Conservation (phyloP, 2,113 vertebrate species). For the Arvicanthis niloticus region DNA sequence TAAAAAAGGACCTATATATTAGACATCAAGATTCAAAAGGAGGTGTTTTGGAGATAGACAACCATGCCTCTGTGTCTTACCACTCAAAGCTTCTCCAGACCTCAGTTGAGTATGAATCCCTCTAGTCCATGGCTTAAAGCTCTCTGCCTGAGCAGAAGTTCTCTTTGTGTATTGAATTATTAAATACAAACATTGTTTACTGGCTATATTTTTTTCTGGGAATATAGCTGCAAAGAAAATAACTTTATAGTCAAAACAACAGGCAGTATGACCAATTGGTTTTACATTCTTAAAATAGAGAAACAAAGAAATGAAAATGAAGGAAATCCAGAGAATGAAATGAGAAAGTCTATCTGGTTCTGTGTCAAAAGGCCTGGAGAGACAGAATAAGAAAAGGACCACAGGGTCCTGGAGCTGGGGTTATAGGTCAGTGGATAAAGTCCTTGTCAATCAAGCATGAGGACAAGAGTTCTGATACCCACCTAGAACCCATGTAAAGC, state of each 20-base stretch:
- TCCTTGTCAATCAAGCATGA: background rate
- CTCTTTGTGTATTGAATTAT: background rate
- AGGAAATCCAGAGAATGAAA: background rate
- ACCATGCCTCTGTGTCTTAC: background rate
- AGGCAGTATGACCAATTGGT: background rate
- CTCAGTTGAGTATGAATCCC: background rate
- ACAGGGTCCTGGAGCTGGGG: fast-evolving
- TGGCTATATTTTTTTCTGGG: background rate
- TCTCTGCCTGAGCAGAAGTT: background rate
- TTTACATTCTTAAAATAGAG: background rate
- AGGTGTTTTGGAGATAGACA: background rate
- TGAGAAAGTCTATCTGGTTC: background rate
- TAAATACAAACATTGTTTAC: background rate
- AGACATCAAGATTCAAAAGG: background rate
- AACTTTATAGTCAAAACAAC: background rate
- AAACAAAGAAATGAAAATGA: background rate
- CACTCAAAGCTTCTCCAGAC: too few species aligned
- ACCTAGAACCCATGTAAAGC: background rate
- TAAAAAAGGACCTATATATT: fast-evolving
- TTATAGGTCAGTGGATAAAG: background rate
- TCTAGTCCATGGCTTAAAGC: background rate
- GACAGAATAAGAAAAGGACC: background rate
- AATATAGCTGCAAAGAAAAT: background rate
- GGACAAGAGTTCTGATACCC: background rate
- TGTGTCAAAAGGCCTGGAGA: background rate